phyloP scores from a whole-genome alignment of 2,797 vertebrate genomes.

The Rhadinocentrus ornatus region DNA sequence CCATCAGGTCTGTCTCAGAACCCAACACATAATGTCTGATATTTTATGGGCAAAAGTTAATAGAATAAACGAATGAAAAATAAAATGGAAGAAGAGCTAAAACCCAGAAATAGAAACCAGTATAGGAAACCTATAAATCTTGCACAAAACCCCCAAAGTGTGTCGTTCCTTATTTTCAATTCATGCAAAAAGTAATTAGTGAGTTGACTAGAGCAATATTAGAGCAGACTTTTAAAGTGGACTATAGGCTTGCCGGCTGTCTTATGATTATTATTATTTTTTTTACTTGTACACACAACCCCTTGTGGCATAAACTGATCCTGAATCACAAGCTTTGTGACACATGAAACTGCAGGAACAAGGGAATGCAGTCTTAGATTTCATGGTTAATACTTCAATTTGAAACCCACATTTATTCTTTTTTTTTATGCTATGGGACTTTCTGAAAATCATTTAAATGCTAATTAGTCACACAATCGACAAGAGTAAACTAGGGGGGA shows the following conservation, averaged over 20 bases:
- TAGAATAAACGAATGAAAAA: no score
- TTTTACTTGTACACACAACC: not conserved
- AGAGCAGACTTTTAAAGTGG: not conserved
- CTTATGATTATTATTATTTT: no score
- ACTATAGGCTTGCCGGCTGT: not conserved
- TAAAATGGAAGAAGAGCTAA: no score
- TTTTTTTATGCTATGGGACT: not conserved
- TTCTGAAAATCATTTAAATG: constrained; percentile 6
- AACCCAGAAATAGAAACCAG: no score
- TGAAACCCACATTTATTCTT: not conserved
- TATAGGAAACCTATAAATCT: no score
- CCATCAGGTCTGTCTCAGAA: not conserved
- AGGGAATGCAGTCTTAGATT: not conserved
- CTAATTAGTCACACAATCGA: constrained; percentile 5
- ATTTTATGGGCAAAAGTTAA: not conserved
- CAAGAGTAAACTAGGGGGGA: constrained; percentile 9
- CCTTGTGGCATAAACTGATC: not conserved
- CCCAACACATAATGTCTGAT: not conserved
- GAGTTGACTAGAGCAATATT: not conserved
- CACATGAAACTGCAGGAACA: not conserved
- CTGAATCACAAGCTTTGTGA: not conserved
- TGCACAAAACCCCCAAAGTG: no score
- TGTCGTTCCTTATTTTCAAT: no score
- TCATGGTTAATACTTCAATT: not conserved
- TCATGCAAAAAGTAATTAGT: not conserved